Evolutionary conservation across 2,113 vertebrate species (phyloP), one percentile per base, ranked within the genome.

Genomic region (Crypturellus undulatus): DNA sequence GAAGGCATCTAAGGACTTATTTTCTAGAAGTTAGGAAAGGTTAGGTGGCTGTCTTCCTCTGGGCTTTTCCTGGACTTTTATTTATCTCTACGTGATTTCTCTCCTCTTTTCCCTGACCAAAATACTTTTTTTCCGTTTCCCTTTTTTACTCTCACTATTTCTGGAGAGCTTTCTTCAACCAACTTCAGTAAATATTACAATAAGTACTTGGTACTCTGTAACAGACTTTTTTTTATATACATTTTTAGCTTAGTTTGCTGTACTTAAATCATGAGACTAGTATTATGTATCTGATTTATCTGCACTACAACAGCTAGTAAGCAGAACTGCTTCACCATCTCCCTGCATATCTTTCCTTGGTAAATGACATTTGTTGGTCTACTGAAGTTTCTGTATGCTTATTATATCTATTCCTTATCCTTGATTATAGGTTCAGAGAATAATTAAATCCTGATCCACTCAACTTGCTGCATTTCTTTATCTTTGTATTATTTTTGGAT

Each of bases 111-210:
- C 28, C 17, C 22, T 84, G 25, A 58, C 49, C 75, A 47, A 82
- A 92, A 83, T 67, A 87, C 45, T 32, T 70, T 73, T 73, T 77
- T 7, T 14, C 43, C 45, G 4, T 78, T 91, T 93, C 42, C 40
- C 8, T 7, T 73, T 87, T 87, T 82, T n/a, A 21, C 9, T 64
- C 5, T 79, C 12, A 80, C 70, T 88, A 75, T 91, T 92, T 90
- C 78, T 90, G 60, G 71, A 91, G 54, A 94, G 4, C 67, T 87
- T 95, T 73, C 51, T 80, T 91, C 81, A 91, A 67, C 34, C 49
- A 91, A 3, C 64, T 91, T 94, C 94, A 85, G 21, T 72, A 69
- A 84, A 43, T 58, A 67, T 83, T 17, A 15, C 81, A 87, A 59
- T 84, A 86, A 87, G 76, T 32, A 34, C 32, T 88, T 87, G 45